phyloP scores from a whole-genome alignment of 2,797 vertebrate genomes.

The Synaphobranchus kaupii region DNA sequence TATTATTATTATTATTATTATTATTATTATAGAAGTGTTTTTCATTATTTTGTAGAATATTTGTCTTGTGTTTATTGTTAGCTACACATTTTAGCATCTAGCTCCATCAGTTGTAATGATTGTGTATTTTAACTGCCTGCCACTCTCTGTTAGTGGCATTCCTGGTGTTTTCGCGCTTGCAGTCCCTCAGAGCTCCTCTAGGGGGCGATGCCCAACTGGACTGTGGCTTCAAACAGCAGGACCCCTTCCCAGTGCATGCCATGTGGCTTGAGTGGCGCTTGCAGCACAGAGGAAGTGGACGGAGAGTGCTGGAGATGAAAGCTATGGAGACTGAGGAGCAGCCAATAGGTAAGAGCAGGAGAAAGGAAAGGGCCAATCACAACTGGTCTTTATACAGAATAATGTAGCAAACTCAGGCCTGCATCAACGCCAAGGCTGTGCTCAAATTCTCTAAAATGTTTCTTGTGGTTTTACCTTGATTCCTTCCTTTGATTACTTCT shows the following conservation, averaged over 20 bases:
- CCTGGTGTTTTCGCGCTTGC: slow-evolving; percentile 73
- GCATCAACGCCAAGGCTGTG: no score
- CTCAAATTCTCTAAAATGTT: no score
- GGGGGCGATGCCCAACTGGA: slow-evolving; percentile 67
- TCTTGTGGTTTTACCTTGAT: no score
- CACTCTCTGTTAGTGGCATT: slow-evolving; percentile 73
- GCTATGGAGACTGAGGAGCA: slow-evolving; percentile 52
- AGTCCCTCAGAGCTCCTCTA: slow-evolving; percentile 60
- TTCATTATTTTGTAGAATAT: not conserved
- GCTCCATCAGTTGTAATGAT: not conserved
- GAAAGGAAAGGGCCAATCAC: not conserved
- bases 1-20: slow-evolving; percentile 47
- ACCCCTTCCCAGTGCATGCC: slow-evolving; percentile 51
- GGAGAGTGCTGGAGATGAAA: slow-evolving; percentile 64
- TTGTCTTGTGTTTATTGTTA: not conserved
- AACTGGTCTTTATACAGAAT: not conserved
- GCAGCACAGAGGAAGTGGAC: slow-evolving; percentile 78
- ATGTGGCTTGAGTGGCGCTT: slow-evolving; percentile 77
- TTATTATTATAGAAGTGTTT: not conserved
- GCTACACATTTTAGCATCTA: not conserved
- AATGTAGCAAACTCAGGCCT: no score
- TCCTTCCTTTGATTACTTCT: no score
- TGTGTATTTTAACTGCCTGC: slow-evolving; percentile 24
- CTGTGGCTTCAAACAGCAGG: slow-evolving; percentile 77
- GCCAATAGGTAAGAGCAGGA: slow-evolving; percentile 53